phyloP scores from a whole-genome alignment of 1,140 invertebrate species.

The Littorina saxatilis region DNA sequence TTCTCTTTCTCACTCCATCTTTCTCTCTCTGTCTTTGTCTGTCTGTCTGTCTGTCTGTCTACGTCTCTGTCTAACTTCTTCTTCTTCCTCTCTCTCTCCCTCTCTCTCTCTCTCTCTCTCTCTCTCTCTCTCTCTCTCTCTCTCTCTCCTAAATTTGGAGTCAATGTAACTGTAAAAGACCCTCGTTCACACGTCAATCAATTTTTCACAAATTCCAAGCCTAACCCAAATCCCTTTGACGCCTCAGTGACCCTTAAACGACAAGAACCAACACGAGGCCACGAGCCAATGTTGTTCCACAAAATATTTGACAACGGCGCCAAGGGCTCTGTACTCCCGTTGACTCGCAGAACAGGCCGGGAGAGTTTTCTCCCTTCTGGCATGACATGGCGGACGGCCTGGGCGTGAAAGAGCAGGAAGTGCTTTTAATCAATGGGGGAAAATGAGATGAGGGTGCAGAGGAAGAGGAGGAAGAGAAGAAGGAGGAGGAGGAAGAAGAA shows the following conservation, averaged over 20 bases:
- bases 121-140: background rate
- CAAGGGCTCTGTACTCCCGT: background rate
- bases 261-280: background rate
- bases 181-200: too few species aligned
- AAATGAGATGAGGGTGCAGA: background rate
- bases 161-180: too few species aligned
- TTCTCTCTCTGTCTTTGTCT: too few species aligned
- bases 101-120: too few species aligned
- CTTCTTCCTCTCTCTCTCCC: too few species aligned
- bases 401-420: background rate
- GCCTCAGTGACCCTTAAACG: background rate
- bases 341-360: background rate
- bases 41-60: too few species aligned
- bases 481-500: too few species aligned
- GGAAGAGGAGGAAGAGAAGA: too few species aligned
- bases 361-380: background rate
- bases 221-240: background rate
- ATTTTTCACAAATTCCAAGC: too few species aligned
- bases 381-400: too few species aligned
- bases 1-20: too few species aligned
- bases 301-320: slow-evolving; percentile 7
- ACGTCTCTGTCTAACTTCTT: too few species aligned
- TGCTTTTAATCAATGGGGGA: background rate
- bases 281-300: slow-evolving; percentile 5
- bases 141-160: background rate